phyloP scores from a whole-genome alignment of 2,888 invertebrate genomes.

The Agrotis puta region DNA sequence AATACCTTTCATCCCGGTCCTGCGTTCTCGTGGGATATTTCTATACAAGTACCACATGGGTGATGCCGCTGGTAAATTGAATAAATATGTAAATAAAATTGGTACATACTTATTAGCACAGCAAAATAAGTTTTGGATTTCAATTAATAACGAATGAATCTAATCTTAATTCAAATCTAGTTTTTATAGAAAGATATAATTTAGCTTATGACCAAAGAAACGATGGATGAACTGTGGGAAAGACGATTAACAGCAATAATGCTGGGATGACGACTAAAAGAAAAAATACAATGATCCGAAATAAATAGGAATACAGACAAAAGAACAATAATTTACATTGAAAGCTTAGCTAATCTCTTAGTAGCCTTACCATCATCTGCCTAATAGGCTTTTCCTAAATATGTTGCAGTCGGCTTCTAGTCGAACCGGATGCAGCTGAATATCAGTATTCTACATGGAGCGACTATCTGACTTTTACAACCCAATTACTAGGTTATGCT shows the following conservation, averaged over 20 bases:
- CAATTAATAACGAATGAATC: neutral
- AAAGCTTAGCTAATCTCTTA: neutral
- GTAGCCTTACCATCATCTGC: too few species aligned
- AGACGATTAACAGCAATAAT: neutral
- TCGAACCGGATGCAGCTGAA: too few species aligned
- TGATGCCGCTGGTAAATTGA: too few species aligned
- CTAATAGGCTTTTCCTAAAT: too few species aligned
- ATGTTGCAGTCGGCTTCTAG: too few species aligned
- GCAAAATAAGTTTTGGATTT: neutral
- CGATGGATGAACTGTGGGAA: neutral
- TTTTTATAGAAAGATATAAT: neutral
- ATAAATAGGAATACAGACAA: neutral
- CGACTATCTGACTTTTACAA: too few species aligned
- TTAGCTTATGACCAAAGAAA: neutral
- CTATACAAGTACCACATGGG: too few species aligned
- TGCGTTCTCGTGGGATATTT: too few species aligned
- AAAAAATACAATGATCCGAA: neutral
- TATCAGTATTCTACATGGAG: too few species aligned
- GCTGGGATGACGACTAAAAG: neutral
- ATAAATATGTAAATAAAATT: neutral
- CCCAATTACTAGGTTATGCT: too few species aligned
- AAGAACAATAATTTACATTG: neutral
- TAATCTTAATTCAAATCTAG: slow-evolving; percentile 3
- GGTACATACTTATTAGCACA: too few species aligned
- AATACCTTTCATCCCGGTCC: too few species aligned